phyloP scores from a whole-genome alignment of 2,797 vertebrate genomes.

The Platyrinchus mystaceus region DNA sequence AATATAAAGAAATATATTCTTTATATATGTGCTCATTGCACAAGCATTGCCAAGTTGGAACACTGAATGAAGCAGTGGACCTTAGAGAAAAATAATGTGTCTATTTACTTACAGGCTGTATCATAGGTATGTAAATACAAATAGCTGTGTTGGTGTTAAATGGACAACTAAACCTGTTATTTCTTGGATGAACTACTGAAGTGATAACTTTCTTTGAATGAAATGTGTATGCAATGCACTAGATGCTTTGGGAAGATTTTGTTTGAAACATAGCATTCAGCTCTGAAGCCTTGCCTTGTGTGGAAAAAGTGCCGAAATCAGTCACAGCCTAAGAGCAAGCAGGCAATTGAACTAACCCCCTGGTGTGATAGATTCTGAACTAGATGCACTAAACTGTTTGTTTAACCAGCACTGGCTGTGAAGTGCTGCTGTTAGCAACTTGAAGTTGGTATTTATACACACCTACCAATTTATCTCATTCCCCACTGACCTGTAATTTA shows the following conservation, averaged over 20 bases:
- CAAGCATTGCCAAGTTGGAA: not conserved
- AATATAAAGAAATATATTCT: not conserved
- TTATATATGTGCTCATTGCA: not conserved
- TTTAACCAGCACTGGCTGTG: not conserved
- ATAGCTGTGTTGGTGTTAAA: not conserved
- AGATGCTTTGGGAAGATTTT: not conserved
- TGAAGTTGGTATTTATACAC: not conserved
- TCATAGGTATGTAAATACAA: not conserved
- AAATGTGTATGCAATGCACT: accelerated
- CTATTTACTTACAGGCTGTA: not conserved
- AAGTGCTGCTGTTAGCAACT: not conserved
- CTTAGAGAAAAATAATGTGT: not conserved
- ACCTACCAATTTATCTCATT: not conserved
- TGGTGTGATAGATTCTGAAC: not conserved
- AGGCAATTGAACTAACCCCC: not conserved
- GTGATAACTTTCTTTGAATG: not conserved
- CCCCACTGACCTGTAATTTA: not conserved
- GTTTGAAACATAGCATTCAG: accelerated
- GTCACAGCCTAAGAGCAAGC: not conserved
- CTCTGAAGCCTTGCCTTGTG: not conserved
- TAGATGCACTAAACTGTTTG: not conserved
- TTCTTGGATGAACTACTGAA: not conserved
- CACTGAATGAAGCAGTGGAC: not conserved
- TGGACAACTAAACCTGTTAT: not conserved
- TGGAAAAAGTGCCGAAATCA: not conserved